Evolutionary conservation across 2,113 vertebrate genomes (phyloP).

Genomic region (Amia ocellicauda): DNA sequence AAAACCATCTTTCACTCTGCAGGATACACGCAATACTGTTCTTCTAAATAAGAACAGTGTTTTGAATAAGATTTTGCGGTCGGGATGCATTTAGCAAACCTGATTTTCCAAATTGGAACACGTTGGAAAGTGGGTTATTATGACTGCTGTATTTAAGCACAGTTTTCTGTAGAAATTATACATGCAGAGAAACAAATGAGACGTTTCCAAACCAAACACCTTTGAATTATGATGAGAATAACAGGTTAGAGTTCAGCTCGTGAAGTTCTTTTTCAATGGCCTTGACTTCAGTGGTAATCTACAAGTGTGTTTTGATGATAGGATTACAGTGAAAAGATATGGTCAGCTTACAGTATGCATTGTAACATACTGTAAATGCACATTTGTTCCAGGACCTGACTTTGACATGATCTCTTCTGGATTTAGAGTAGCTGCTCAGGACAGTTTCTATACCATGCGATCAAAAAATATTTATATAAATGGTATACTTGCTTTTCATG

Average conservation of each 20-base stretch:
- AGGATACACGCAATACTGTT: not conserved
- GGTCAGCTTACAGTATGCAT: too few relatives aligned
- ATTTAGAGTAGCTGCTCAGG: too few relatives aligned
- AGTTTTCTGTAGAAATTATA: not conserved
- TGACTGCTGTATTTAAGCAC: not conserved
- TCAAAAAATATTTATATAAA: too few relatives aligned
- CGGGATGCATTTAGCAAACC: not conserved
- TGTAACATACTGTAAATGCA: too few relatives aligned
- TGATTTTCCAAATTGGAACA: not conserved
- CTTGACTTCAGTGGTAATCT: not conserved
- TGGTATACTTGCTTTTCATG: too few relatives aligned
- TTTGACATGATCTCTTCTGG: too few relatives aligned
- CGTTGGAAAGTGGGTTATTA: not conserved
- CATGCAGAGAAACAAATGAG: not conserved
- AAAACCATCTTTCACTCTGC: not conserved
- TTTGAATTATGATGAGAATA: not conserved
- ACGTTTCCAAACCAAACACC: conserved; percentile 1
- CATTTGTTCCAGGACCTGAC: too few relatives aligned
- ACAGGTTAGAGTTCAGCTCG: not conserved
- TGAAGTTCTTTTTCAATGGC: not conserved
- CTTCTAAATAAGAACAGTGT: too few relatives aligned
- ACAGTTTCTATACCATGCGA: too few relatives aligned
- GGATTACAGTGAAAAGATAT: too few relatives aligned
- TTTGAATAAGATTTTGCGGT: not conserved
- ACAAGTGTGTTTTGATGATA: too few relatives aligned